Percentiles rank a stretch among this genome's conserved stretches.
Evolutionary conservation across 2,113 vertebrate genomes (phyloP).

Genomic region (Oreochromis aureus): DNA sequence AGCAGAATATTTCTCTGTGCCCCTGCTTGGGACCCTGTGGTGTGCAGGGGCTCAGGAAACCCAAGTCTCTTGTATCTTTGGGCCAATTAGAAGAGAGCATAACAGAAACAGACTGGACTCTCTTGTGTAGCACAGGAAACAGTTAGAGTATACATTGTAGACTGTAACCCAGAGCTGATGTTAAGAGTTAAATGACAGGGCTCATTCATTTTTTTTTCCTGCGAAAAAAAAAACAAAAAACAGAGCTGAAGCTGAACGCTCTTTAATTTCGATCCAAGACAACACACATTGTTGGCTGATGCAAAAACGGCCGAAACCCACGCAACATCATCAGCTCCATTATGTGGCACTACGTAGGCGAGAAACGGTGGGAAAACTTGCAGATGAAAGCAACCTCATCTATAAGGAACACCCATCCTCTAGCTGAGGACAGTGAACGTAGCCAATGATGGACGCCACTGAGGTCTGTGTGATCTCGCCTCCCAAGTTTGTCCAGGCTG

Average conservation of each 20-base stretch:
- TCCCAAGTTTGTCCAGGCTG: background rate
- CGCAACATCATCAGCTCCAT: background rate
- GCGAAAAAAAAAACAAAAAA: background rate
- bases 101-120: background rate
- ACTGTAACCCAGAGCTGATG: background rate
- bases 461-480: slow-evolving; percentile 55
- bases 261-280: background rate
- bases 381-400: slow-evolving; percentile 57
- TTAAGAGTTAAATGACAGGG: background rate
- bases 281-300: background rate
- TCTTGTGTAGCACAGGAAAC: background rate
- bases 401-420: slow-evolving; percentile 44
- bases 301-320: background rate
- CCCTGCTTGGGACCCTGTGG: background rate
- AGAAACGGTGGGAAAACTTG: slow-evolving; percentile 44
- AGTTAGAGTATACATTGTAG: background rate
- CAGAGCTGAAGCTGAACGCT: background rate
- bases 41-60: background rate
- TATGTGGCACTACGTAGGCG: background rate
- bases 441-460: slow-evolving; percentile 14
- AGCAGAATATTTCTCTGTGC: background rate
- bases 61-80: background rate
- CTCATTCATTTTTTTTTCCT: background rate
- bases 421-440: background rate
- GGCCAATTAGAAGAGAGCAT: slow-evolving; percentile 2